Conservation (phyloP, 2,888 invertebrate genomes). For the Papilio elwesi region DNA sequence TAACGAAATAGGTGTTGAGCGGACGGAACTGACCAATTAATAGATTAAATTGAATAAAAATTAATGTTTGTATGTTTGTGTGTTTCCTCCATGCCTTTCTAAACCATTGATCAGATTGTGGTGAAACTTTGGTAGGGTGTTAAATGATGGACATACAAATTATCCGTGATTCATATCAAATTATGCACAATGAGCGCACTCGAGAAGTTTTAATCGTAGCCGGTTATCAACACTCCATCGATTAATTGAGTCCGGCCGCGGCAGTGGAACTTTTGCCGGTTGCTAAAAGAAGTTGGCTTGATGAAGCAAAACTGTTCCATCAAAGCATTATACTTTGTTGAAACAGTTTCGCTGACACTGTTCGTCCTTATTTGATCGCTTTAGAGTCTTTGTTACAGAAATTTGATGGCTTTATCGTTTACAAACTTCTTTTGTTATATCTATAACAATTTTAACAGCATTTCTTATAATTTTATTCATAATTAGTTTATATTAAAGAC, state of each 20-base stretch:
- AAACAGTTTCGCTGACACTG: constrained; percentile 15
- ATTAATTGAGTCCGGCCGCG: constrained; percentile 9
- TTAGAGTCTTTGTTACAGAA: constrained; percentile 1
- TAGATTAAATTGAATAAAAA: too few species aligned
- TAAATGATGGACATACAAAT: too few species aligned
- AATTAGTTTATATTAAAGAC: too few species aligned
- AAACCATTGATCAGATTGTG: too few species aligned
- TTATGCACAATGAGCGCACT: neutral
- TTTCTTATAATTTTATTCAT: too few species aligned
- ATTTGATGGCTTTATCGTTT: constrained; percentile 1
- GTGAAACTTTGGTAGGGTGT: too few species aligned
- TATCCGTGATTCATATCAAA: neutral
- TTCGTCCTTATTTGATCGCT: constrained; percentile 1
- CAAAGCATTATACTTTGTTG: constrained; percentile 18
- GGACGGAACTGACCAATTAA: too few species aligned
- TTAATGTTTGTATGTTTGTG: too few species aligned
- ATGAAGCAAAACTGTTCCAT: constrained; percentile 17
- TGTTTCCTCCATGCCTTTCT: too few species aligned
- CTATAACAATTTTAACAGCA: neutral
- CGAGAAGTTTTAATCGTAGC: constrained; percentile 4
- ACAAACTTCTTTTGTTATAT: neutral
- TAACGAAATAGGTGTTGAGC: too few species aligned
- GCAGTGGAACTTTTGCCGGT: constrained; percentile 17
- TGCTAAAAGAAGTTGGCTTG: constrained; percentile 27
- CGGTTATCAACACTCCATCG: neutral